Percentiles rank a stretch among this genome's conserved stretches.
These are phyloP conservation scores for Ceratina japonica DNA, from an alignment of 1,140 invertebrate species.

Conservation along the genomic window DNA sequence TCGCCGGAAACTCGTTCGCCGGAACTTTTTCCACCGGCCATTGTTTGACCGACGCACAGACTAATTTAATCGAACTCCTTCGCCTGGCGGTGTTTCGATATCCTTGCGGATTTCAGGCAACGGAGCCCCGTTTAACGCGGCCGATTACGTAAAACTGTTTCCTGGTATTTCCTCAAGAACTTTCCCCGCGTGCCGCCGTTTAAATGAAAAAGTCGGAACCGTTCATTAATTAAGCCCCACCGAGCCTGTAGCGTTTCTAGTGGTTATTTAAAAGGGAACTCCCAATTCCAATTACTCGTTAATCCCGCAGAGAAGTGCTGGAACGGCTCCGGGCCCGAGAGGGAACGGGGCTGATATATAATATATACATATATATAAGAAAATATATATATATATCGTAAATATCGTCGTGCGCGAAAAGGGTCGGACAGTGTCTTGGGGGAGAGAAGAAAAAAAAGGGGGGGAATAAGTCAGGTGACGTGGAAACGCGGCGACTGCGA, in stretches of 20 bases:
- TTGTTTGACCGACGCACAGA: slow-evolving; percentile 9
- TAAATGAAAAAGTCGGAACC: background rate
- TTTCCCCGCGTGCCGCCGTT: background rate
- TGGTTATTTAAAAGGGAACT: background rate
- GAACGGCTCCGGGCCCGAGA: too few relatives aligned
- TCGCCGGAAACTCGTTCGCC: background rate
- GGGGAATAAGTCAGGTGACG: background rate
- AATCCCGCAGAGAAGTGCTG: too few relatives aligned
- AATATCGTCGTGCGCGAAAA: background rate
- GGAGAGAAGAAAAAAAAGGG: too few relatives aligned
- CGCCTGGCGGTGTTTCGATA: background rate
- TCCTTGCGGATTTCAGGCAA: background rate
- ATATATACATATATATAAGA: too few relatives aligned
- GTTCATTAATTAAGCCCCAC: background rate
- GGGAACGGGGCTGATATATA: too few relatives aligned
- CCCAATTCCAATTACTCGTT: background rate
- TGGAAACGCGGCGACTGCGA: slow-evolving; percentile 47
- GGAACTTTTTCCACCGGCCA: background rate
- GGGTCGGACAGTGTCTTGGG: too few relatives aligned
- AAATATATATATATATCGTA: too few relatives aligned
- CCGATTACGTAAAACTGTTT: background rate
- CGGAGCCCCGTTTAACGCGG: background rate
- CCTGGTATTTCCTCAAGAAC: background rate
- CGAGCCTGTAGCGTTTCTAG: too few relatives aligned
- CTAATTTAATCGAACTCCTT: slow-evolving; percentile 19